Evolutionary conservation across 2,113 vertebrate species (phyloP), one percentile per base, ranked within the genome.

Genomic region (Pangasianodon gigas): DNA sequence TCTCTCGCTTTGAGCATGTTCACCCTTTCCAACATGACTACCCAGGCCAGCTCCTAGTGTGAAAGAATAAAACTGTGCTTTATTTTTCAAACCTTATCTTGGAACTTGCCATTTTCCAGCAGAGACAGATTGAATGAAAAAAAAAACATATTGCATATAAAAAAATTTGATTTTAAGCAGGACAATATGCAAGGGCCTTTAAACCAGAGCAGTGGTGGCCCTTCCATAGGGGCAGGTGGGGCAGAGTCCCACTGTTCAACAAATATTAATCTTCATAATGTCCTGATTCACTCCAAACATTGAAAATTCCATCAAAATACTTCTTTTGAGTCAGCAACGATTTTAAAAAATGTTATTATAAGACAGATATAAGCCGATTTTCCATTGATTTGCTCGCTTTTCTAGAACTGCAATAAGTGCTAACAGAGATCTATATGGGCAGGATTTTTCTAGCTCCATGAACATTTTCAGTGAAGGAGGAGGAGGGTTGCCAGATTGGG

Each of bases 151-250:
- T 94, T 24, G 92, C 93, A 94, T 93, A 94, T 95, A 93, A 94
- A 94, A 95, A 94, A 87, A 94, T 94, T 5, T 3, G 18, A 8
- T 79, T 51, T 95, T 96, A 95, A 95, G 90, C 80, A 87, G 75
- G 89, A 89, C 6, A 85, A 89, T 89, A 60, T 44, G 84, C 85
- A 90, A 84, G 88, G 93, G 26, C n/a, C 89, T 85, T 1, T 48
- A 52, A 89, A 91, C 89, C 87, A 91, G 92, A 90, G 51, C 84
- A 81, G 85, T 75, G 85, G 91, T 87, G 32, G 91, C 94, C 92
- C 80, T 62, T 90, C 92, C 51, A 51, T 51, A 51, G 14, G 32
- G 21, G 37, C 71, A 75, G 71, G 41, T 44, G 32, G 69, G 16
- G 32, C 5, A 16, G 41, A 74, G n/a, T 32, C 6, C 29, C n/a